Percentiles rank a stretch among this genome's conserved stretches.
Evolutionary conservation across 2,113 vertebrate genomes (phyloP).

Genomic region (Xenus cinereus): DNA sequence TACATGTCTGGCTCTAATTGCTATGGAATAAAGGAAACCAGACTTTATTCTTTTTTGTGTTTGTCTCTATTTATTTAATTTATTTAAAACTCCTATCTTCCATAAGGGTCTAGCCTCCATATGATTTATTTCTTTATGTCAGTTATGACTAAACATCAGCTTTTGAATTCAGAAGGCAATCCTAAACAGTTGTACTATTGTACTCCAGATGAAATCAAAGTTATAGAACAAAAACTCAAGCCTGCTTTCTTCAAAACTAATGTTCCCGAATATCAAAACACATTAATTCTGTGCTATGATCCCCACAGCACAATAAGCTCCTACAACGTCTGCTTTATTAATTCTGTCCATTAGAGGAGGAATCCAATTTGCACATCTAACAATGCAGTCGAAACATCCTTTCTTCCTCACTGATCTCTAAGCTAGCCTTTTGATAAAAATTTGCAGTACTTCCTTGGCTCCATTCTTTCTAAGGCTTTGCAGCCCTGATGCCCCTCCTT

Average conservation of each 20-base stretch:
- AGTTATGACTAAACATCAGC: neutral
- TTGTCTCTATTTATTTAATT: neutral
- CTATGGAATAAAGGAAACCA: neutral
- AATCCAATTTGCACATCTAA: neutral
- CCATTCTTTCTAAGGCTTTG: neutral
- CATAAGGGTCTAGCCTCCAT: neutral
- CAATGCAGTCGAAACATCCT: neutral
- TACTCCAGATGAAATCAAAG: neutral
- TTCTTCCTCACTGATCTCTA: neutral
- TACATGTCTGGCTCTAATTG: neutral
- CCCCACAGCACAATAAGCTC: neutral
- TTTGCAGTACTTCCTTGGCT: neutral
- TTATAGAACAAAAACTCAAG: neutral
- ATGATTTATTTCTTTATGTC: neutral
- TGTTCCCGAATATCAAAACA: neutral
- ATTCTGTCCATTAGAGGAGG: neutral
- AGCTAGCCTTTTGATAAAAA: neutral
- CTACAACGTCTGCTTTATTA: neutral
- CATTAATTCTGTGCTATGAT: neutral
- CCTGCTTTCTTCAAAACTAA: neutral
- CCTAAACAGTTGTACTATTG: neutral
- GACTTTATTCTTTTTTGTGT: neutral
- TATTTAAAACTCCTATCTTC: neutral
- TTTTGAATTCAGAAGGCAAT: neutral
- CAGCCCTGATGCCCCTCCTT: neutral